These are phyloP conservation scores for Leptatherina wallacei DNA, from an alignment of 2,797 vertebrate species.

Conservation along the genomic window DNA sequence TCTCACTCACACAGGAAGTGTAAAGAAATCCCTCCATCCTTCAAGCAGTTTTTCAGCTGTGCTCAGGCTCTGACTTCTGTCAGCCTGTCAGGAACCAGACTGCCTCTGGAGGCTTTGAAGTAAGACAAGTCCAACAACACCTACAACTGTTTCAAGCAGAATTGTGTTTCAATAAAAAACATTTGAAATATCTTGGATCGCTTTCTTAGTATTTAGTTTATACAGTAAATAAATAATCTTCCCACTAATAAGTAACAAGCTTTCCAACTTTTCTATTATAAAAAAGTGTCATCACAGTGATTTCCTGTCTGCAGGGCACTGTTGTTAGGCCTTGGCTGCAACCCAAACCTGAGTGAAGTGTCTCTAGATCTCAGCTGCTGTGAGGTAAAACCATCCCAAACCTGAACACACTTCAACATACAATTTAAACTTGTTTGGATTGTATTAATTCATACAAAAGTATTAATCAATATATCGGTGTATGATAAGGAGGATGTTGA, in stretches of 20 bases:
- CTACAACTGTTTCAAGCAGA: background rate
- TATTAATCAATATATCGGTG: background rate
- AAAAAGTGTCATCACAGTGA: background rate
- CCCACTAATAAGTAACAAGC: background rate
- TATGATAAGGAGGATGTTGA: background rate
- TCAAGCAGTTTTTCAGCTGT: conserved; percentile 95
- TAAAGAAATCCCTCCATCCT: conserved; percentile 90
- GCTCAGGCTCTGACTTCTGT: conserved; percentile 88
- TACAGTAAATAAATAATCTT: background rate
- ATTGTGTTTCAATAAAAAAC: background rate
- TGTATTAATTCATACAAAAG: background rate
- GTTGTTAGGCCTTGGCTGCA: conserved; percentile 93
- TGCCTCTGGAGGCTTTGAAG: conserved; percentile 94
- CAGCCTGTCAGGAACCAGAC: conserved; percentile 91
- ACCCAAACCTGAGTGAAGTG: conserved; percentile 92
- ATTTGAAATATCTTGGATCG: background rate
- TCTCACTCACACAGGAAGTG: conserved; percentile 83
- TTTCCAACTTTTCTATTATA: background rate
- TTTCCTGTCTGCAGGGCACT: conserved; percentile 84
- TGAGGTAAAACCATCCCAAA: conserved; percentile 84
- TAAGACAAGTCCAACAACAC: conserved; percentile 71
- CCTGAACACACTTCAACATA: background rate
- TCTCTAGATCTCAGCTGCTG: conserved; percentile 95
- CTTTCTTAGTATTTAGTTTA: background rate
- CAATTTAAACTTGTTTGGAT: background rate